Evolutionary conservation across 2,888 invertebrate genomes (phyloP).

Genomic region (Melinaea marsaeus): DNA sequence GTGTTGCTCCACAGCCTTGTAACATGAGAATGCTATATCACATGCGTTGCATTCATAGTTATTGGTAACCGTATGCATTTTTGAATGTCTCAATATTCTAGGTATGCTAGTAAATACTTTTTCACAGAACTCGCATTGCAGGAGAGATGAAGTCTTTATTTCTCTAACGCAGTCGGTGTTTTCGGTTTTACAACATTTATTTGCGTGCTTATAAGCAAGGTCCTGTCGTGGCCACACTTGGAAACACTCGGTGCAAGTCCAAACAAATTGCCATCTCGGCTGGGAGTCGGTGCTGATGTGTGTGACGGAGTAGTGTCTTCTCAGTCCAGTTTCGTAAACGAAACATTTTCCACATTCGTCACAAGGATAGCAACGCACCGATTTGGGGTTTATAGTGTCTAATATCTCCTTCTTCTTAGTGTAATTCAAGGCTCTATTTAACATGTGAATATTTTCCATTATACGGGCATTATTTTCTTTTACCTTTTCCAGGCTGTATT

Average conservation of each 20-base stretch:
- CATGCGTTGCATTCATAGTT: conserved; percentile 82
- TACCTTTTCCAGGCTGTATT: conserved; percentile 67
- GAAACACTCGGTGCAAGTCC: conserved; percentile 71
- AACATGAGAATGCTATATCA: conserved; percentile 55
- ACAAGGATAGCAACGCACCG: conserved; percentile 59
- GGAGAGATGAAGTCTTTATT: conserved; percentile 66
- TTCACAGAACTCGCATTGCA: conserved; percentile 70
- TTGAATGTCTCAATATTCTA: conserved; percentile 61
- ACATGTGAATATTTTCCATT: conserved; percentile 70
- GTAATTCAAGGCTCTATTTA: conserved; percentile 66
- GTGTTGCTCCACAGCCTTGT: conserved; percentile 63
- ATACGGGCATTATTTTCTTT: conserved; percentile 71
- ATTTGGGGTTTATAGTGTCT: conserved; percentile 54
- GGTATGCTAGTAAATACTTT: conserved; percentile 71
- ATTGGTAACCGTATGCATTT: conserved; percentile 79
- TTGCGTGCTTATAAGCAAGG: conserved; percentile 57
- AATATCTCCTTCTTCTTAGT: conserved; percentile 68
- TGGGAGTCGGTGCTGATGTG: conserved; percentile 54
- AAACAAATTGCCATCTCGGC: conserved; percentile 69
- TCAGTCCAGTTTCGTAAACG: conserved; percentile 68
- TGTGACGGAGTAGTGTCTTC: conserved; percentile 60
- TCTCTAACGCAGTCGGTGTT: conserved; percentile 53
- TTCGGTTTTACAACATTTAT: conserved; percentile 53
- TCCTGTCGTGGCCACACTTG: conserved; percentile 70
- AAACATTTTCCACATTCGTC: conserved; percentile 69